Evolutionary conservation across 1,140 invertebrate genomes (phyloP), one percentile per base, ranked within the genome.

Genomic region (Aphidius ervi): DNA sequence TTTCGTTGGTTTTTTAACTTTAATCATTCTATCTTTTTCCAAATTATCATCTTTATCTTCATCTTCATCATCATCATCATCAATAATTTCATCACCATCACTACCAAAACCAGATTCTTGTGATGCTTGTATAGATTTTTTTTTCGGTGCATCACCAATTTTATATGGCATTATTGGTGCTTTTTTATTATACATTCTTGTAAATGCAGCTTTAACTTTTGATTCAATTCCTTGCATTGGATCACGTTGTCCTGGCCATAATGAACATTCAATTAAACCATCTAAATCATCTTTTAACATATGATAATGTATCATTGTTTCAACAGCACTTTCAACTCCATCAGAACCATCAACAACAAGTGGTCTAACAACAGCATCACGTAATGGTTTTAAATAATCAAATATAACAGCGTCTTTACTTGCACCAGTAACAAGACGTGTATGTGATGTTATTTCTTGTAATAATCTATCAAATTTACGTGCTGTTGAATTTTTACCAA

Each of bases 401-500:
- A 93, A 74, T 64, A 87, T 88, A 9, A 94, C 83, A 0, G 90
- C 87, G 50, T 87, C 82, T 69, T 89, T 88, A 43, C 86, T 91
- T 1, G 85, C 90, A 16, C 91, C 89, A 46, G 90, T 89, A 56
- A 70, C 67, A 46, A 78, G 56, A 39, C 75, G 68, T 9, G 74
- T 58, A 54, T 79, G 77, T 23, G 71, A 64, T 5, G 77, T 76
- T 8, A 80, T 65, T 59, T 79, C 76, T 67, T 79, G 77, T 20
- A 74, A 43, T 47, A 79, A 59, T 90, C 85, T 88, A 49, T 90
- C 84, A 70, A 91, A 85, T 81, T 97, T 97, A 64, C 80, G 87
- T 55, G 84, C 82, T 56, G 84, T 88, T 0, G 96, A 98, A 82
- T 97, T 94, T 77, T 95, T 95, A 0, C 97, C 98, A 41, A 99